Evolutionary conservation across 2,888 invertebrate species (phyloP).

Genomic region (Mamestra brassicae): DNA sequence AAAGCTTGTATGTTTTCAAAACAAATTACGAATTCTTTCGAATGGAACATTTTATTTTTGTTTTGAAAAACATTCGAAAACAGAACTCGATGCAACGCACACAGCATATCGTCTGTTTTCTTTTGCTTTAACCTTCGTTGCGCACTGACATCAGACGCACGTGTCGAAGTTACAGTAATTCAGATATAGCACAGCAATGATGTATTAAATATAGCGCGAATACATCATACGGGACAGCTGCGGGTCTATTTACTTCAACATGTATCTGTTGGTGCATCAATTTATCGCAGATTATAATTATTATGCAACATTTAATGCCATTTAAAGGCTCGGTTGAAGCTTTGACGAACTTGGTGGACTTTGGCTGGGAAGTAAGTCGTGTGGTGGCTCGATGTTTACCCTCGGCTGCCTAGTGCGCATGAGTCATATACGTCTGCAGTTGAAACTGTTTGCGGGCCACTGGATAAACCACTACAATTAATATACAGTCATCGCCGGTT

Average conservation of each 20-base stretch:
- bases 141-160: conserved; percentile 35
- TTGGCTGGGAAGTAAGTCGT: neutral
- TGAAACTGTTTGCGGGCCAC: neutral
- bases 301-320: neutral
- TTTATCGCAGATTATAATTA: neutral
- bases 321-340: neutral
- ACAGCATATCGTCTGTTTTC: conserved; percentile 41
- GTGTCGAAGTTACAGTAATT: conserved; percentile 9
- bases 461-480: neutral
- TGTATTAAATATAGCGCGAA: conserved; percentile 33
- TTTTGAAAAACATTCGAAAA: conserved; percentile 34
- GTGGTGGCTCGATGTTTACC: neutral
- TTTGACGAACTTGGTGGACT: neutral
- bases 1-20: conserved; percentile 4
- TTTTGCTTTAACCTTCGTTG: conserved; percentile 55
- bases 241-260: conserved; percentile 11
- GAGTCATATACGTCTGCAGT: neutral
- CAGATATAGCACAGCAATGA: conserved; percentile 4
- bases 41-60: conserved; percentile 13
- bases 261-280: conserved; percentile 3
- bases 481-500: neutral
- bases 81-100: conserved; percentile 25
- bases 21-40: conserved; percentile 10
- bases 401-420: neutral
- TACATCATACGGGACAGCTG: conserved; percentile 24